Conservation (phyloP, 2,888 invertebrate genomes). For the Lampropteryx suffumata region DNA sequence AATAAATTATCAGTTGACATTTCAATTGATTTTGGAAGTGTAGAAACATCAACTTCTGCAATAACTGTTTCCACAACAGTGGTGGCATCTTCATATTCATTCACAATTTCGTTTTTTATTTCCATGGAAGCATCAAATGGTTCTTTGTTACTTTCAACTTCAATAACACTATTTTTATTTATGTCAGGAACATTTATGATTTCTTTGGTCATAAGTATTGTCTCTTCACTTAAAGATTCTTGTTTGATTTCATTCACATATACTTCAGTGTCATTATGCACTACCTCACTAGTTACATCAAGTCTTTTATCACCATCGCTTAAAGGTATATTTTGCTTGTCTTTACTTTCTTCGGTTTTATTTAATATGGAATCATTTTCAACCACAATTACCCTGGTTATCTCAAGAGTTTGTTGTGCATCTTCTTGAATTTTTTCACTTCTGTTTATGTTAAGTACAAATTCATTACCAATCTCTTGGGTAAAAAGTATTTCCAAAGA, state of each 20-base stretch:
- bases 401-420: neutral
- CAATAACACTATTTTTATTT: neutral
- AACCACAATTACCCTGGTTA: neutral
- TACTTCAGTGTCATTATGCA: neutral
- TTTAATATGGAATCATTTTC: neutral
- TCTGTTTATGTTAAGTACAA: neutral
- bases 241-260: neutral
- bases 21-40: neutral
- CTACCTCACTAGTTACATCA: neutral
- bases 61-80: neutral
- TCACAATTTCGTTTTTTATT: neutral
- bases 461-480: conserved; percentile 3
- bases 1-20: neutral
- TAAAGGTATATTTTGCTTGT: neutral
- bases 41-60: neutral
- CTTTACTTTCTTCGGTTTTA: conserved; percentile 6
- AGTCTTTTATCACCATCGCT: neutral
- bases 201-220: no score
- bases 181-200: no score
- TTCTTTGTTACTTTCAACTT: conserved; percentile 1
- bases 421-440: neutral
- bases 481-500: neutral
- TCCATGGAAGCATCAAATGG: conserved; percentile 1
- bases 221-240: neutral
- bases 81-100: neutral